phyloP scores from a whole-genome alignment of 2,113 vertebrate genomes.

The Leuciscus idus region DNA sequence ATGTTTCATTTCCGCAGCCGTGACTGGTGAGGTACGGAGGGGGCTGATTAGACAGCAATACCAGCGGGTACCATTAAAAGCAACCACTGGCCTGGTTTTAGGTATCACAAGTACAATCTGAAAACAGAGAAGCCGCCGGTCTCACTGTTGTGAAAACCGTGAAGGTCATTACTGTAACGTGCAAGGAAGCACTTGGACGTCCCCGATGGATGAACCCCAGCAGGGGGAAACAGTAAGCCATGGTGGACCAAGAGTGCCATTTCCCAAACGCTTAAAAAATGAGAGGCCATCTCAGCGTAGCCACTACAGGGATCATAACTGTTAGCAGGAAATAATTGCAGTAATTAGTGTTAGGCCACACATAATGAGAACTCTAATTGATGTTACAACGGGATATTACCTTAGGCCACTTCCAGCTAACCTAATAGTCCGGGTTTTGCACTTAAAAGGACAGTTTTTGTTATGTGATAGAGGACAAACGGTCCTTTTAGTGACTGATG shows the following conservation, averaged over 20 bases:
- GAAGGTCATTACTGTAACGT: conserved; percentile 29
- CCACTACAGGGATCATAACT: conserved; percentile 47
- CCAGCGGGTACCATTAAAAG: conserved; percentile 42
- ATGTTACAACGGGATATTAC: conserved; percentile 56
- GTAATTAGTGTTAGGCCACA: conserved; percentile 56
- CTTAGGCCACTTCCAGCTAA: conserved; percentile 49
- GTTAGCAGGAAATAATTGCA: conserved; percentile 52
- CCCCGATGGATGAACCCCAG: neutral
- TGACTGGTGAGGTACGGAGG: conserved; percentile 49
- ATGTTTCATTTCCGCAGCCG: conserved; percentile 61
- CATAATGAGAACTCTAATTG: conserved; percentile 57
- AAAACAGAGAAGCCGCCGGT: conserved; percentile 18
- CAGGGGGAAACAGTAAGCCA: neutral
- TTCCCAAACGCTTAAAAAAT: neutral
- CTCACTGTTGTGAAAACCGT: neutral
- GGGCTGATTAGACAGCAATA: conserved; percentile 56
- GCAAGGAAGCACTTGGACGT: neutral
- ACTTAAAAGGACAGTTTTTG: neutral
- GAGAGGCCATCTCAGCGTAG: neutral
- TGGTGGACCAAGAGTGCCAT: neutral
- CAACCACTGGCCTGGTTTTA: conserved; percentile 29
- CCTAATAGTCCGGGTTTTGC: conserved; percentile 40
- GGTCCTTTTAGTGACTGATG: neutral
- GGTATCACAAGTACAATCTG: conserved; percentile 25
- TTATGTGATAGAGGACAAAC: conserved; percentile 15